These are phyloP conservation scores for Hipparchia semele DNA, from an alignment of 2,888 invertebrate species.

Conservation along the genomic window DNA sequence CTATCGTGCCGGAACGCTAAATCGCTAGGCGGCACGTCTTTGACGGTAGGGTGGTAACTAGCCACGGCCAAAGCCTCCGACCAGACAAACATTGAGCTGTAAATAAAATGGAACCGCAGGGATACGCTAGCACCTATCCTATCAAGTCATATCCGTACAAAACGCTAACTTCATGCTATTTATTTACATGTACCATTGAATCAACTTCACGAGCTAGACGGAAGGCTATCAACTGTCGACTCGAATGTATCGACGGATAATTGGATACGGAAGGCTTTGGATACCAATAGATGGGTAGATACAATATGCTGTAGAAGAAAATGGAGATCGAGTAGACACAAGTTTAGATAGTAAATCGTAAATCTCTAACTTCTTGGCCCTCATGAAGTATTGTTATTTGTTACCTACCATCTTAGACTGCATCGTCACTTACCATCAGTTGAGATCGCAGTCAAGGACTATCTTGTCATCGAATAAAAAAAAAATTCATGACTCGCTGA, in stretches of 20 bases:
- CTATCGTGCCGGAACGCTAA: too few species aligned
- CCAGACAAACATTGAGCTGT: too few species aligned
- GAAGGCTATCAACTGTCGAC: constrained; percentile 6
- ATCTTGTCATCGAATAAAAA: too few species aligned
- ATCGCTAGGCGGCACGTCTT: too few species aligned
- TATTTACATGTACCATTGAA: constrained; percentile 73
- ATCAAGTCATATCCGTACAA: not conserved
- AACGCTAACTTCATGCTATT: constrained; percentile 75
- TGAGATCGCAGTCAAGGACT: too few species aligned
- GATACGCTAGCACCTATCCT: not conserved
- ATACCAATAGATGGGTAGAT: not conserved
- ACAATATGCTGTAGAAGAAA: constrained; percentile 9
- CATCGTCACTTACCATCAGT: too few species aligned
- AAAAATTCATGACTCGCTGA: too few species aligned
- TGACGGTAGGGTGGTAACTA: too few species aligned
- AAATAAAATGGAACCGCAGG: not conserved
- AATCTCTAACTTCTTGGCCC: too few species aligned
- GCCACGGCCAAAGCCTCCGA: too few species aligned
- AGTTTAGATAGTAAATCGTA: not conserved
- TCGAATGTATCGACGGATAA: constrained; percentile 60
- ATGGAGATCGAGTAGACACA: not conserved
- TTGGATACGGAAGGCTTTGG: constrained; percentile 55
- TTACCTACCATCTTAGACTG: too few species aligned
- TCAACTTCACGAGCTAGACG: constrained; percentile 3
- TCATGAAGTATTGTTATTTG: too few species aligned